Percentiles rank a stretch among this genome's conserved stretches.
Evolutionary conservation across 2,888 invertebrate species (phyloP).

Genomic region (Diogma glabrata): DNA sequence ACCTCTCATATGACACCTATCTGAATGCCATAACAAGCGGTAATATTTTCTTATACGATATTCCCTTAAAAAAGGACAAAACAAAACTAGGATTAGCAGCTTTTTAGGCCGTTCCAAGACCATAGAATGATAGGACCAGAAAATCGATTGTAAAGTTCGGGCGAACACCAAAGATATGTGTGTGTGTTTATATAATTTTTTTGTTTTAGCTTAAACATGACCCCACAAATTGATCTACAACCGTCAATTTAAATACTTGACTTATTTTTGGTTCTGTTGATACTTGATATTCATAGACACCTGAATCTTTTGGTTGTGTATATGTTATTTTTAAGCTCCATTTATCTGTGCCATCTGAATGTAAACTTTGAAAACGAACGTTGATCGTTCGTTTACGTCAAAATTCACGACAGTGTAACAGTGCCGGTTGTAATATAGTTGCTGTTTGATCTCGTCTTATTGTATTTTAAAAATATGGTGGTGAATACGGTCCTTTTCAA

Average conservation of each 20-base stretch:
- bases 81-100: no score
- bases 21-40: no score
- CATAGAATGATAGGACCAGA: no score
- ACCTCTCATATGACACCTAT: no score
- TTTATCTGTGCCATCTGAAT: constrained; percentile 59
- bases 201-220: no score
- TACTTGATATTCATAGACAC: constrained; percentile 65
- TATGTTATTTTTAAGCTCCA: constrained; percentile 61
- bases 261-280: constrained; percentile 70
- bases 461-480: constrained; percentile 82
- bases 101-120: no score
- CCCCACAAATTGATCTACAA: constrained; percentile 61
- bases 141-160: not conserved
- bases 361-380: constrained; percentile 55
- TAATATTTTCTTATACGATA: no score
- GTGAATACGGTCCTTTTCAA: constrained; percentile 54
- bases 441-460: constrained; percentile 74
- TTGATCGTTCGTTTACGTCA: constrained; percentile 63
- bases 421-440: constrained; percentile 76
- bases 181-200: no score
- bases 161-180: no score
- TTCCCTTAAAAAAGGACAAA: no score
- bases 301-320: constrained; percentile 55
- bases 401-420: constrained; percentile 68
- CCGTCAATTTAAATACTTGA: constrained; percentile 55